Evolutionary conservation across 2,888 invertebrate genomes (phyloP), one percentile per base, ranked within the genome.

Genomic region (Meteorus colon): DNA sequence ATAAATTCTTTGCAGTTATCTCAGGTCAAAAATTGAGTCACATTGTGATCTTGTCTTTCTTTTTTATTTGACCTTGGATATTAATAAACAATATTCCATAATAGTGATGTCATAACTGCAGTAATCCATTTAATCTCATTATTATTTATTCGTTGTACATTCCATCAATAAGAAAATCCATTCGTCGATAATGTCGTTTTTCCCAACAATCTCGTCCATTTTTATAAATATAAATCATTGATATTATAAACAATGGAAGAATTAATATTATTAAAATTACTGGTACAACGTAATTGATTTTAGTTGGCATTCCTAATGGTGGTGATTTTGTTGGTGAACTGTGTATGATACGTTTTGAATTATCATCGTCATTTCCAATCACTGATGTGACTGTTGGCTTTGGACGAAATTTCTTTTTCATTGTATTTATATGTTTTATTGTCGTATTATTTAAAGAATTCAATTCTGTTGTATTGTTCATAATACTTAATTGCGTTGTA

Each of bases 161-260:
- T 83, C 96, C 96, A 89, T 96, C 96, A 74, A 96, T 94, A 16
- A 96, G 91, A 86, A 95, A 96, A 89, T 96, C 96, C 96, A 96
- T 96, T 87, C 96, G 92, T 79, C 95, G 93, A 85, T 96, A 96
- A 89, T 96, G 96, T 82, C 96, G 92, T 81, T 96, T 95, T 83
- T 94, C 94, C 96, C 96, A 96, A 87, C 95, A 95, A 86, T 96
- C 96, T 82, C 93, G 91, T n/a, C 95, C 94, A 80, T 93, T 91
- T 81, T 93, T 93, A 76, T 94, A 91, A 31, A 93, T 91, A 87
- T 94, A 91, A 76, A 94, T 93, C 24, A 94, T 92, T 67, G 94
- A 90, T 65, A 94, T 91, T 55, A 94, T 93, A 81, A 96, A 93
- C 87, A 96, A 91, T 8, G 96, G 96, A 69, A 96, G 92, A 37